Evolutionary conservation across 2,113 vertebrate species (phyloP).

Genomic region (Sceloporus tristichus): DNA sequence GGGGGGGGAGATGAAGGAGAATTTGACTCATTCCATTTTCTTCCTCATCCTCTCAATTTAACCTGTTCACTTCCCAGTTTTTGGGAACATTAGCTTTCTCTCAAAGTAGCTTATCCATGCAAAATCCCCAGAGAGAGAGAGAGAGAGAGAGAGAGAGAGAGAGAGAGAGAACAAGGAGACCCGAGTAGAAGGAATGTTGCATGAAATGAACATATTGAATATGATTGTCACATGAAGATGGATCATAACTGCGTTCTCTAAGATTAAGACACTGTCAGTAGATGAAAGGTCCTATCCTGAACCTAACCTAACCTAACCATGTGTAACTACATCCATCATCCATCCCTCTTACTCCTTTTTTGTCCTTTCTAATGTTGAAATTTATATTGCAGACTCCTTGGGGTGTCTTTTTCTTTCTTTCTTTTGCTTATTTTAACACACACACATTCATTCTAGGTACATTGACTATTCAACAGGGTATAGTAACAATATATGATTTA

Average conservation of each 20-base stretch:
- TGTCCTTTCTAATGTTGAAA: neutral
- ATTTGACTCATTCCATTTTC: slow-evolving; percentile 21
- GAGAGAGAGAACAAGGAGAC: neutral
- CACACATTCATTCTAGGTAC: neutral
- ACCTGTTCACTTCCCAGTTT: slow-evolving; percentile 10
- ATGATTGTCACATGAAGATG: neutral
- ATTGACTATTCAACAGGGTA: neutral
- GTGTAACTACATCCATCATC: neutral
- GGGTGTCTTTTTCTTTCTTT: neutral
- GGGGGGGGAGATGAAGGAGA: slow-evolving; percentile 41
- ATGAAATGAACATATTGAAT: neutral
- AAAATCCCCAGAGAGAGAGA: neutral
- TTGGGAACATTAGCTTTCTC: slow-evolving; percentile 1
- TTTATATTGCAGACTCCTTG: neutral
- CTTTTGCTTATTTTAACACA: neutral
- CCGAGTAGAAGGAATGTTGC: neutral
- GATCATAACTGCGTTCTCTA: neutral
- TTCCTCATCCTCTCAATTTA: slow-evolving; percentile 40
- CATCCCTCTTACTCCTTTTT: neutral
- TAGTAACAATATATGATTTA: neutral
- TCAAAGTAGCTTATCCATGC: neutral
- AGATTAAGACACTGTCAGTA: neutral
- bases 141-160: neutral
- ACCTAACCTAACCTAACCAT: neutral
- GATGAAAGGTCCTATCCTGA: slow-evolving; percentile 1